These are phyloP conservation scores for Triplophysa siluroides DNA, from an alignment of 2,113 vertebrate species.

Conservation along the genomic window DNA sequence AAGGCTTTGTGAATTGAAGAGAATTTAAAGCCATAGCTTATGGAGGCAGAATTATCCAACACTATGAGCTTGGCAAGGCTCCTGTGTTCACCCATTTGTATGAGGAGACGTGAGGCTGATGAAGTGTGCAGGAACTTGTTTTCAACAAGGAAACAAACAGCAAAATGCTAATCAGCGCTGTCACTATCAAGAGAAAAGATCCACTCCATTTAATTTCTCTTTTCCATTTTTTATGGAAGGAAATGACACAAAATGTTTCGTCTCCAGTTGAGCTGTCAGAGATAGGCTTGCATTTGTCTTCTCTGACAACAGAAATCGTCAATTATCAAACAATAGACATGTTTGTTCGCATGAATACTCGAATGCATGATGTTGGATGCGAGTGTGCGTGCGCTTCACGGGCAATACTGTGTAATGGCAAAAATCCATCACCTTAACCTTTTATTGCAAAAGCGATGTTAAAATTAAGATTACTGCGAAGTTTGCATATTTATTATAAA, in stretches of 20 bases:
- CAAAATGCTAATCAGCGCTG: constrained; percentile 54
- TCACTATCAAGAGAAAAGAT: constrained; percentile 40
- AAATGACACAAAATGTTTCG: constrained; percentile 28
- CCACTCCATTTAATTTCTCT: constrained; percentile 47
- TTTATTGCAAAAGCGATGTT: no score
- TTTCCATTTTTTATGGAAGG: constrained; percentile 11
- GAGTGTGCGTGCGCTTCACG: background rate
- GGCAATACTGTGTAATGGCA: background rate
- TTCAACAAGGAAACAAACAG: constrained; percentile 32
- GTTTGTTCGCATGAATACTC: background rate
- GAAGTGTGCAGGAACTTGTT: constrained; percentile 31
- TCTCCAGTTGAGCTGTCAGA: constrained; percentile 44
- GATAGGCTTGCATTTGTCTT: background rate
- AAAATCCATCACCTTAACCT: no score
- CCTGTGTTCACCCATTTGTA: constrained; percentile 23
- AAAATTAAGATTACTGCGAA: no score
- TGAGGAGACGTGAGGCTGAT: constrained; percentile 8
- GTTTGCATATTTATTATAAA: no score
- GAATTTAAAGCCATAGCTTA: constrained; percentile 35
- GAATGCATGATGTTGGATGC: background rate
- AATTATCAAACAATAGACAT: constrained; percentile 24
- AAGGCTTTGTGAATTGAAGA: constrained; percentile 9
- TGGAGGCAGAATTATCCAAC: constrained; percentile 23
- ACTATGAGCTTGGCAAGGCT: constrained; percentile 35
- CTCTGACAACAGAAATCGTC: constrained; percentile 13